Conservation (phyloP, 2,888 invertebrate species). For the Leucophenga montana region DNA sequence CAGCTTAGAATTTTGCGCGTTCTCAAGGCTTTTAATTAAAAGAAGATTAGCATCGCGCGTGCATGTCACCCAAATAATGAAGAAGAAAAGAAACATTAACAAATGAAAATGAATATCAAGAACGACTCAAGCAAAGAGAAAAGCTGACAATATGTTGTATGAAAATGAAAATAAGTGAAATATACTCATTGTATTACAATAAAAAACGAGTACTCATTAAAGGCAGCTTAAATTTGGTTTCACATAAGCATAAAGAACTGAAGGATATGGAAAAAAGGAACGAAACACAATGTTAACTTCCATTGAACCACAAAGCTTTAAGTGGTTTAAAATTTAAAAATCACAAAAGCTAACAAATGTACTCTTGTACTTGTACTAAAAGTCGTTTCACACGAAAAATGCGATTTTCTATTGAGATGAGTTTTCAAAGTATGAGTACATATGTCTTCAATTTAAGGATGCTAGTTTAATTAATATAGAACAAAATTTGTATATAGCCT, state of each 20-base stretch:
- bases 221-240: conserved; percentile 3
- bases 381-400: no score
- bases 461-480: no score
- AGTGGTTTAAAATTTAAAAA: no score
- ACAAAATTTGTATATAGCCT: no score
- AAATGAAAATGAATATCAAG: conserved; percentile 50
- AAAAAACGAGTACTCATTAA: neutral
- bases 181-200: neutral
- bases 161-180: conserved; percentile 15
- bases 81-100: conserved; percentile 22
- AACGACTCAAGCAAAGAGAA: neutral
- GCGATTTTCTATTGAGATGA: no score
- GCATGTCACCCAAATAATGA: conserved; percentile 32
- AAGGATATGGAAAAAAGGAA: neutral
- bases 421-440: no score
- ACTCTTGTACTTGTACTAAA: no score
- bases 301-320: no score
- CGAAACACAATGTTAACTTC: no score
- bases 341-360: no score
- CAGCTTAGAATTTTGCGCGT: conserved; percentile 47
- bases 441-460: no score
- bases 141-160: conserved; percentile 1
- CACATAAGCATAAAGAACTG: no score
- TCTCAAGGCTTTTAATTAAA: conserved; percentile 57
- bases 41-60: conserved; percentile 61